Conservation (phyloP, 2,797 vertebrate genomes). For the Pachyuromys duprasi region DNA sequence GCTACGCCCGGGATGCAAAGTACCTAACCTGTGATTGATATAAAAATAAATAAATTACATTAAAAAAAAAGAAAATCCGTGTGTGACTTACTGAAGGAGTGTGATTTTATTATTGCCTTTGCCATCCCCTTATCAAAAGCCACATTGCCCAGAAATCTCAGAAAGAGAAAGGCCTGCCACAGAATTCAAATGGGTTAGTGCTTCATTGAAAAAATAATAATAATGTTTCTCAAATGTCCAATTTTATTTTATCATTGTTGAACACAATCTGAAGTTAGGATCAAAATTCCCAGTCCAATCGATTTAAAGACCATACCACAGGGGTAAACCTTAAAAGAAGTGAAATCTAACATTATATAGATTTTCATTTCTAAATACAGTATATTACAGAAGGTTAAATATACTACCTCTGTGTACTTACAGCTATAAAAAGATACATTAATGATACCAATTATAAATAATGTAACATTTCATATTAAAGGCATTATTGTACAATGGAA, state of each 20-base stretch:
- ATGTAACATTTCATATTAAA: constrained; percentile 87
- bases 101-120: neutral
- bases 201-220: neutral
- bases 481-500: constrained; percentile 86
- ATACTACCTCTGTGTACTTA: constrained; percentile 88
- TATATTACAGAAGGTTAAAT: constrained; percentile 89
- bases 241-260: constrained; percentile 68
- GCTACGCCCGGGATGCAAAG: too few relatives aligned
- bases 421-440: constrained; percentile 91
- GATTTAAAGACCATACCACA: constrained; percentile 74
- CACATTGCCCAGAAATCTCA: neutral
- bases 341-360: constrained; percentile 85
- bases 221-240: constrained; percentile 35
- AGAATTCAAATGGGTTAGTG: neutral
- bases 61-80: neutral
- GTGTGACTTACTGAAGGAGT: neutral
- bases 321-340: constrained; percentile 85
- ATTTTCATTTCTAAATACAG: constrained; percentile 86
- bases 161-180: neutral
- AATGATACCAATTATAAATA: constrained; percentile 91
- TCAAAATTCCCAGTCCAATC: constrained; percentile 57
- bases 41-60: too few relatives aligned
- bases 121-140: neutral
- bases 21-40: too few relatives aligned
- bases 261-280: constrained; percentile 50